Conservation (phyloP, 2,888 invertebrate genomes). For the Noctua janthe region DNA sequence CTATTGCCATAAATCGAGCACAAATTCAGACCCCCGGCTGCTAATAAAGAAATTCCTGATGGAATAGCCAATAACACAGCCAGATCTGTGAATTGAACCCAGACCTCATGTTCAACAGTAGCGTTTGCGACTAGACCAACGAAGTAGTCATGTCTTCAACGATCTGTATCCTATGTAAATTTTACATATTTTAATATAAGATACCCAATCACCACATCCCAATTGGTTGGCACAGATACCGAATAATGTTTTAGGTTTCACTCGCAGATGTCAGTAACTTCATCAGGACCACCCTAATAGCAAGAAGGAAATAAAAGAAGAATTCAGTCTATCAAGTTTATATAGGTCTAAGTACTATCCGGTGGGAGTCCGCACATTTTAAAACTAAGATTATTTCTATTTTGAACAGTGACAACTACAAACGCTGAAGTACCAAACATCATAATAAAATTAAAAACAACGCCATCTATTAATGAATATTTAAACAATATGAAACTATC, state of each 20-base stretch:
- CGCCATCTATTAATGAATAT: constrained; percentile 21
- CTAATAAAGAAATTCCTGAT: neutral
- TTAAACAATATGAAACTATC: constrained; percentile 11
- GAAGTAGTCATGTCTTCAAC: too few species aligned
- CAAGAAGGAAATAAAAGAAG: constrained; percentile 39
- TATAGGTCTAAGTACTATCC: constrained; percentile 48
- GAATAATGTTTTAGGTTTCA: neutral
- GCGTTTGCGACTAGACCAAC: too few species aligned
- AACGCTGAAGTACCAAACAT: constrained; percentile 16
- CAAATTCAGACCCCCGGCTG: neutral
- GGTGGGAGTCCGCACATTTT: constrained; percentile 45
- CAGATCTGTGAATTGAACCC: neutral
- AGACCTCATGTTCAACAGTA: neutral
- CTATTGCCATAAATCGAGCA: neutral
- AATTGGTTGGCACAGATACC: neutral
- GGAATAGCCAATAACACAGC: neutral
- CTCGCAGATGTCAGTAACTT: neutral
- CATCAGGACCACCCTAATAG: neutral
- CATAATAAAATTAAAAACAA: constrained; percentile 24
- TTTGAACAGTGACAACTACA: constrained; percentile 46
- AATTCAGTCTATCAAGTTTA: constrained; percentile 66
- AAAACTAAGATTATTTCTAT: constrained; percentile 50
- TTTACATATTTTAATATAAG: neutral
- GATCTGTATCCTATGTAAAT: too few species aligned
- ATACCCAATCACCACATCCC: neutral